Percentiles rank a stretch among this genome's conserved stretches.
phyloP scores from a whole-genome alignment of 2,888 invertebrate genomes.

The Caenorhabditis sinica region DNA sequence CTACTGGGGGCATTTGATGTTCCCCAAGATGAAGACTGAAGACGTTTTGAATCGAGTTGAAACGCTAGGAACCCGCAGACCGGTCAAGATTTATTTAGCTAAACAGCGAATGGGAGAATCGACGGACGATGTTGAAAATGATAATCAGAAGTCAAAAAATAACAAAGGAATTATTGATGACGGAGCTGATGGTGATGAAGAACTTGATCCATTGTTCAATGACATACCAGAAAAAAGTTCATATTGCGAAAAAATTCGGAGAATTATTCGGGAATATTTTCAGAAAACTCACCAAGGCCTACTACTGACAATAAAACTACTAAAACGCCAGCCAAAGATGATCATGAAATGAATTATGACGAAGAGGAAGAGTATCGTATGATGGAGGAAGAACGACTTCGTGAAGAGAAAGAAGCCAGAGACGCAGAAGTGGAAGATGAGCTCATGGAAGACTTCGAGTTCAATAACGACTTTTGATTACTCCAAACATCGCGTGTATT shows the following conservation, averaged over 20 bases:
- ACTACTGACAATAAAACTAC: not conserved
- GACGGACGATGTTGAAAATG: slow-evolving; percentile 14
- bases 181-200: slow-evolving; percentile 50
- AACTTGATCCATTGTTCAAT: slow-evolving; percentile 11
- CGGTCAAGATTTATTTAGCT: slow-evolving; percentile 56
- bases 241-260: not conserved
- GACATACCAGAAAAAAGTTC: slow-evolving; percentile 15
- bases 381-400: slow-evolving; percentile 52
- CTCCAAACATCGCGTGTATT: slow-evolving; percentile 10
- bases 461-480: slow-evolving; percentile 48
- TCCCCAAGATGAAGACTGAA: slow-evolving; percentile 73
- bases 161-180: slow-evolving; percentile 56
- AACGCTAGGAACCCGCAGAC: slow-evolving; percentile 68
- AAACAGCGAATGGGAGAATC: slow-evolving; percentile 38
- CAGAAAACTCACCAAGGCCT: not conserved
- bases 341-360: not conserved
- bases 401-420: slow-evolving; percentile 47
- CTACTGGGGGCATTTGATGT: slow-evolving; percentile 73
- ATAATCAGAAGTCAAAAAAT: not conserved
- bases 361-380: slow-evolving; percentile 40
- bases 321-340: not conserved
- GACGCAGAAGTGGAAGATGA: slow-evolving; percentile 59
- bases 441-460: slow-evolving; percentile 66
- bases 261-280: not conserved
- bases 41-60: slow-evolving; percentile 70